Conservation (phyloP, 2,797 vertebrate genomes). For the Emys orbicularis region DNA sequence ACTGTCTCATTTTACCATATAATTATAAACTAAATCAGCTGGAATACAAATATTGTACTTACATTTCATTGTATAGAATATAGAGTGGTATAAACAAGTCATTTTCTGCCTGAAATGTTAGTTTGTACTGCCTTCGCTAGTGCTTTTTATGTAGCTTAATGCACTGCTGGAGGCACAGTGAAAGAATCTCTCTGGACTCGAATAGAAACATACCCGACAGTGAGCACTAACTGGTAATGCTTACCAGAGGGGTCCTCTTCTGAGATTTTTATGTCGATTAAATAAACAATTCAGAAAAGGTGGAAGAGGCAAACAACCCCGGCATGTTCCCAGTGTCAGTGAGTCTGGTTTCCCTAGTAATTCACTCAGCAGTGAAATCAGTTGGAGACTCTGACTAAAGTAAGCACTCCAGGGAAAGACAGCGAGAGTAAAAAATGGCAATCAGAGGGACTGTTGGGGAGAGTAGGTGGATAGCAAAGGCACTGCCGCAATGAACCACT, state of each 20-base stretch:
- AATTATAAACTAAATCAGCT: no score
- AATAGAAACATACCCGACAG: neutral
- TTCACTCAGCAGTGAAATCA: neutral
- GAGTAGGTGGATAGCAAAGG: neutral
- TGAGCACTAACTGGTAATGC: neutral
- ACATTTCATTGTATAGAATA: no score
- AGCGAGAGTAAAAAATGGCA: neutral
- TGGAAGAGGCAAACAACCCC: neutral
- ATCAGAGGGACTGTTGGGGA: constrained; percentile 5
- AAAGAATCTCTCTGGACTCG: neutral
- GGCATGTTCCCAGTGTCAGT: neutral
- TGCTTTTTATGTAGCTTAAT: neutral
- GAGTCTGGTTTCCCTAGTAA: neutral
- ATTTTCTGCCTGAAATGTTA: no score
- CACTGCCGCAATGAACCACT: fast-evolving
- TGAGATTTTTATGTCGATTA: neutral
- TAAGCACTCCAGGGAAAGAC: constrained; percentile 31
- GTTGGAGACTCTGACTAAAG: neutral
- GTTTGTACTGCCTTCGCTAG: no score
- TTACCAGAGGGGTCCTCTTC: neutral
- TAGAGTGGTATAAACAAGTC: no score
- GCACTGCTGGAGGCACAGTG: neutral
- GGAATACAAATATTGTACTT: no score
- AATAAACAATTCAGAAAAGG: neutral
- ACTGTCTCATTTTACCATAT: no score